Evolutionary conservation across 1,140 invertebrate genomes (phyloP).

Genomic region (Drosophila ogumai): DNA sequence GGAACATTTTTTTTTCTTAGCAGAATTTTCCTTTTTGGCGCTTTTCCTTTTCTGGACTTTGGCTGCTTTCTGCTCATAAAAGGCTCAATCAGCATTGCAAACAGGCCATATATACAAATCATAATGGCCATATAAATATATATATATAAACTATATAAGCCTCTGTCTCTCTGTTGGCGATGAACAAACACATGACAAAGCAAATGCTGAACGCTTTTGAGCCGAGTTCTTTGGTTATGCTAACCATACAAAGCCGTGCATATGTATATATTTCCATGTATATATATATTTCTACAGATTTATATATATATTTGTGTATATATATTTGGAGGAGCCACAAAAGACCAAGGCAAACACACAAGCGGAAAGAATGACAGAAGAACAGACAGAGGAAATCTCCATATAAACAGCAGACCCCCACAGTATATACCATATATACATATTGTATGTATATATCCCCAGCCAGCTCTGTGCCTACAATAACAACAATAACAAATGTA

Average conservation of each 20-base stretch:
- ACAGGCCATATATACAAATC: constrained; percentile 67
- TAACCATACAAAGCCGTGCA: constrained; percentile 37
- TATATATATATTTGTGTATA: constrained; percentile 18
- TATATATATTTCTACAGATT: constrained; percentile 41
- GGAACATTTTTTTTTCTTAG: background rate
- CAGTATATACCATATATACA: constrained; percentile 38
- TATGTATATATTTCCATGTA: constrained; percentile 23
- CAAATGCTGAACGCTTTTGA: constrained; percentile 66
- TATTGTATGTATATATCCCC: constrained; percentile 8
- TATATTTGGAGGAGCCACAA: constrained; percentile 53
- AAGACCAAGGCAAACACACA: constrained; percentile 58
- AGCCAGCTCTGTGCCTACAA: constrained; percentile 25
- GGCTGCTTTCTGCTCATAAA: constrained; percentile 40
- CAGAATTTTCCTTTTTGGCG: constrained; percentile 21
- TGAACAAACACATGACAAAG: constrained; percentile 67
- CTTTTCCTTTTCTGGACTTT: constrained; percentile 29
- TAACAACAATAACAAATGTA: constrained; percentile 53
- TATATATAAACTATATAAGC: constrained; percentile 19
- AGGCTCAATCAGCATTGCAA: constrained; percentile 72
- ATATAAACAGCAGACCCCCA: constrained; percentile 57
- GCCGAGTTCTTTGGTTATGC: constrained; percentile 53
- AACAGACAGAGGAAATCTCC: constrained; percentile 57
- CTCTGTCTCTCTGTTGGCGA: constrained; percentile 8
- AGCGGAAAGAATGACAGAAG: constrained; percentile 50
- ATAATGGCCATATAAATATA: constrained; percentile 46